These are phyloP conservation scores for Pelobates fuscus DNA, from an alignment of 2,113 vertebrate genomes.

Conservation along the genomic window DNA sequence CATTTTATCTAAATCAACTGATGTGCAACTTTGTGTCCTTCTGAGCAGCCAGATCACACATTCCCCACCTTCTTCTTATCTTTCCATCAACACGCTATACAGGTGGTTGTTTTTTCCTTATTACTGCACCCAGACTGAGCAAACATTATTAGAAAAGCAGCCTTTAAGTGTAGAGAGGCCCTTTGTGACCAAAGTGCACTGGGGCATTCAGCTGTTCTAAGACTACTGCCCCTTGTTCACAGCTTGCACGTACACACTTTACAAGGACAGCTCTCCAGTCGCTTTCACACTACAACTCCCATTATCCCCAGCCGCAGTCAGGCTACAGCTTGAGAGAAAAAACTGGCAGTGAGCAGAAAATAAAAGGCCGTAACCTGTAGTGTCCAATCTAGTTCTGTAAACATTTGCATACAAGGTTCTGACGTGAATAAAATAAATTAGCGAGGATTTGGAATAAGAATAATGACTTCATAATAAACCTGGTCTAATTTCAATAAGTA, in stretches of 20 bases:
- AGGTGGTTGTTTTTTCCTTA: slow-evolving; percentile 44
- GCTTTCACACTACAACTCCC: neutral
- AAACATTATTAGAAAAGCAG: slow-evolving; percentile 30
- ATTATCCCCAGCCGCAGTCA: neutral
- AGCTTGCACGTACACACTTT: neutral
- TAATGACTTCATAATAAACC: neutral
- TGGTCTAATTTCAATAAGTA: neutral
- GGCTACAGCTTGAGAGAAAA: too few species aligned
- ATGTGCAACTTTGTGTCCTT: slow-evolving; percentile 40
- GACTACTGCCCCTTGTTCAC: neutral
- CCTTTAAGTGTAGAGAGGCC: slow-evolving; percentile 7
- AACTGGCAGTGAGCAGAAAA: too few species aligned
- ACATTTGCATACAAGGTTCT: too few species aligned
- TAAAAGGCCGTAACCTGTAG: too few species aligned
- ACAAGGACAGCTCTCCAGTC: neutral
- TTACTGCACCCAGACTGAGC: slow-evolving; percentile 49
- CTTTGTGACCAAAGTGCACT: neutral
- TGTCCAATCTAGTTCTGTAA: too few species aligned
- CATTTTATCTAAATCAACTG: slow-evolving; percentile 33
- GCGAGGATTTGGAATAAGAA: neutral
- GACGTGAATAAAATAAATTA: neutral
- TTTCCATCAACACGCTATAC: slow-evolving; percentile 47
- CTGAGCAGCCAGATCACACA: slow-evolving; percentile 44
- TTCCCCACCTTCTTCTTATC: slow-evolving; percentile 54
- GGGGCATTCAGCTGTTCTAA: neutral